Conservation (phyloP, 2,113 vertebrate species). For the Cyphomyrus plagiostoma region DNA sequence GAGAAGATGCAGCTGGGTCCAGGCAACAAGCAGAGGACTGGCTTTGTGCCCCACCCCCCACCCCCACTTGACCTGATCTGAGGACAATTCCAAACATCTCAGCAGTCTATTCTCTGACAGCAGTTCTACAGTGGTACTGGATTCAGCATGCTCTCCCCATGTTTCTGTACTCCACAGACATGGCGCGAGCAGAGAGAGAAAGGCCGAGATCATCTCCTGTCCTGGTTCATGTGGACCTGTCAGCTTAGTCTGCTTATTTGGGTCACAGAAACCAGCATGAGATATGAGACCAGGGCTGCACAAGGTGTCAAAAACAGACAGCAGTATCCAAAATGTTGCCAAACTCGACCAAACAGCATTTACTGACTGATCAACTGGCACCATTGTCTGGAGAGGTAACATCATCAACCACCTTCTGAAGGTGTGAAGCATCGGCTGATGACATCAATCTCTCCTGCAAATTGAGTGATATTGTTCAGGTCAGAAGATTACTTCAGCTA, state of each 20-base stretch:
- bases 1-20: slow-evolving; percentile 15
- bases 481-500: neutral
- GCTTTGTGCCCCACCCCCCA: neutral
- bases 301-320: neutral
- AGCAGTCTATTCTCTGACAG: neutral
- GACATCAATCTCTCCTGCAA: neutral
- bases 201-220: neutral
- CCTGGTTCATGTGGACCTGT: neutral
- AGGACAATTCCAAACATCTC: neutral
- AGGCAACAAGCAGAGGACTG: neutral
- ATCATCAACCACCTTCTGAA: neutral
- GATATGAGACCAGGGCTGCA: neutral
- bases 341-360: neutral
- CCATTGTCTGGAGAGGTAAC: neutral
- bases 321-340: neutral
- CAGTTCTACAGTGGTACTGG: neutral
- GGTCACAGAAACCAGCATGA: neutral
- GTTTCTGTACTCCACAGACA: neutral
- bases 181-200: neutral
- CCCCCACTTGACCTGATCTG: neutral
- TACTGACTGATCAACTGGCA: neutral
- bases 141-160: neutral
- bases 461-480: neutral
- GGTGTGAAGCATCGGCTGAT: neutral
- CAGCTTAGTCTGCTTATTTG: neutral